Conservation (phyloP, 2,113 vertebrate species). For the Silurus asotus region DNA sequence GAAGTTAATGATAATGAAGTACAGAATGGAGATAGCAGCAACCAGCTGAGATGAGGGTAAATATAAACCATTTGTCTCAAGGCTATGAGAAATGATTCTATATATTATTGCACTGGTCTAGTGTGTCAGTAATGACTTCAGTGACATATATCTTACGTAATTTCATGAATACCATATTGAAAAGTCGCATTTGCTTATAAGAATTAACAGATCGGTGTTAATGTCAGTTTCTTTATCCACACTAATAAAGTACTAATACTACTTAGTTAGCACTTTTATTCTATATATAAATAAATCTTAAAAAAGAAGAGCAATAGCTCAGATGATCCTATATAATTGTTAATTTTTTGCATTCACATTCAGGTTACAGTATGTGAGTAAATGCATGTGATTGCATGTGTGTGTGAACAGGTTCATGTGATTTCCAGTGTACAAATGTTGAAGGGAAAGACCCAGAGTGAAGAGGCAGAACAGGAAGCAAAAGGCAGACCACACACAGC, state of each 20-base stretch:
- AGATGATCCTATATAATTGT: not conserved
- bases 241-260: too few relatives aligned
- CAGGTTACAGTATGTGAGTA: not conserved
- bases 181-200: not conserved
- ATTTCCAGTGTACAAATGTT: slow-evolving; percentile 42
- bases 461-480: slow-evolving; percentile 58
- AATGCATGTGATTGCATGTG: slow-evolving; percentile 32
- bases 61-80: not conserved
- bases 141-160: not conserved
- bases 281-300: not conserved
- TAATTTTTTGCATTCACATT: not conserved
- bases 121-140: not conserved
- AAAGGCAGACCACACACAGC: slow-evolving; percentile 59
- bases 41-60: not conserved
- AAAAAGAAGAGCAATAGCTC: not conserved
- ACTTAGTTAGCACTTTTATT: not conserved
- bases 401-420: slow-evolving; percentile 46
- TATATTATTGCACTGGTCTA: not conserved
- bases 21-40: not conserved
- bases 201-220: not conserved
- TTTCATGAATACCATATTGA: not conserved
- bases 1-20: slow-evolving; percentile 52
- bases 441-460: slow-evolving; percentile 53
- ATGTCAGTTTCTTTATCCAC: not conserved
- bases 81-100: not conserved